These are phyloP conservation scores for Xanthia icteritia DNA, from an alignment of 2,888 invertebrate species.

Conservation along the genomic window DNA sequence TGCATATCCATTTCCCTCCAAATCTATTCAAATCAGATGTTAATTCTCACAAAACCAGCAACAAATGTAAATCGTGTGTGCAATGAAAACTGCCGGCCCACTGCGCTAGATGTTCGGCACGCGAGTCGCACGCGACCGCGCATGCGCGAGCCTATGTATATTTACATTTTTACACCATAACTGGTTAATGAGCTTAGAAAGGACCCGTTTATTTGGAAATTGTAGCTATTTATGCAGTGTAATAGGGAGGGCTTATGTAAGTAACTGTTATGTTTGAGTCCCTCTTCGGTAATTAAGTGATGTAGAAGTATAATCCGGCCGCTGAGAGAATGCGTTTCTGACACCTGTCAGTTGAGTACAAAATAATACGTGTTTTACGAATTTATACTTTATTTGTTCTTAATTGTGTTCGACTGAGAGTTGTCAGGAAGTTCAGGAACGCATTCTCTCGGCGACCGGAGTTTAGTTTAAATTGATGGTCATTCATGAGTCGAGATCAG, in stretches of 20 bases:
- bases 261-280: neutral
- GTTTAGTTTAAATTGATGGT: neutral
- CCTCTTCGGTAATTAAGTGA: neutral
- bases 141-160: constrained; percentile 53
- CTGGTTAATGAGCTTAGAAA: constrained; percentile 64
- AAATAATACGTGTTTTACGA: no score
- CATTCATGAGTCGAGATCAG: neutral
- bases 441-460: no score
- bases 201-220: constrained; percentile 57
- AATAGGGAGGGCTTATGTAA: constrained; percentile 26
- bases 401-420: no score
- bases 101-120: constrained; percentile 78
- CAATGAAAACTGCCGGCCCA: constrained; percentile 71
- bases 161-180: constrained; percentile 63
- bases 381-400: no score
- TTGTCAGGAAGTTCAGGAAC: no score
- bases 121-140: constrained; percentile 79
- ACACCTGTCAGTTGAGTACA: no score
- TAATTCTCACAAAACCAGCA: constrained; percentile 48
- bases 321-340: no score
- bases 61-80: constrained; percentile 53
- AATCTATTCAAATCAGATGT: constrained; percentile 59
- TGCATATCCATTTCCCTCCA: constrained; percentile 43
- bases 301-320: neutral
- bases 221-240: constrained; percentile 26